Conservation (phyloP, 1,140 invertebrate genomes). For the Drosophila sp. region DNA sequence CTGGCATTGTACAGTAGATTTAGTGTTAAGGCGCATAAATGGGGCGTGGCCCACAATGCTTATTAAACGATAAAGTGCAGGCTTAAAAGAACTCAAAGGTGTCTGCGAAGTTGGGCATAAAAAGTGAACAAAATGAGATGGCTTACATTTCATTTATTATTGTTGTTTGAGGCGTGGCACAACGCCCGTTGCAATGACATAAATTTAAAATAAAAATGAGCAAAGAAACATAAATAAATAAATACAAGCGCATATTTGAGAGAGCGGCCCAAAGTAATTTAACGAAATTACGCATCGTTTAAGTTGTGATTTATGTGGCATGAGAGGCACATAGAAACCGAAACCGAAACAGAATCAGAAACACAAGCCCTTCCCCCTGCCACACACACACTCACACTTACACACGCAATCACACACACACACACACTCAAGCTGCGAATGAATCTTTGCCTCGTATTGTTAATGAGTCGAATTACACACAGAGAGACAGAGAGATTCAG, state of each 20-base stretch:
- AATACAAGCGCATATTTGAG: constrained; percentile 37
- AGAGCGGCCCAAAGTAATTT: constrained; percentile 62
- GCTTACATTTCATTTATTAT: constrained; percentile 10
- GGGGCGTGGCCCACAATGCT: no score
- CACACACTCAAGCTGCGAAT: constrained; percentile 28
- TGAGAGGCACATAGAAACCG: constrained; percentile 47
- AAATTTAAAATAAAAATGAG: constrained; percentile 46
- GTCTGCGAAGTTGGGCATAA: no score
- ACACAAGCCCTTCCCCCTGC: constrained; percentile 60
- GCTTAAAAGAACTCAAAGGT: neutral
- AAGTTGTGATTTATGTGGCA: constrained; percentile 82
- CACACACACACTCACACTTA: constrained; percentile 37
- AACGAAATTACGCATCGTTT: constrained; percentile 80
- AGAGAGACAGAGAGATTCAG: constrained; percentile 32
- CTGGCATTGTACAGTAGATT: constrained; percentile 51
- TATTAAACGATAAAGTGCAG: constrained; percentile 40
- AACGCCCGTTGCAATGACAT: constrained; percentile 62
- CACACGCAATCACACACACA: constrained; percentile 35
- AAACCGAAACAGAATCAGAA: constrained; percentile 33
- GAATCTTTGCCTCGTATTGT: constrained; percentile 69
- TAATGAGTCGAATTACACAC: constrained; percentile 84
- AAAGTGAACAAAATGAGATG: neutral
- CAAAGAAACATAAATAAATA: constrained; percentile 71
- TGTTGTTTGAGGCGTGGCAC: constrained; percentile 24
- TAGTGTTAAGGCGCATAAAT: no score